A percentile compares a stretch with the other conserved stretches of the same genome.
Conservation (phyloP, 2,797 vertebrate species). For the Sebastes cheni region DNA sequence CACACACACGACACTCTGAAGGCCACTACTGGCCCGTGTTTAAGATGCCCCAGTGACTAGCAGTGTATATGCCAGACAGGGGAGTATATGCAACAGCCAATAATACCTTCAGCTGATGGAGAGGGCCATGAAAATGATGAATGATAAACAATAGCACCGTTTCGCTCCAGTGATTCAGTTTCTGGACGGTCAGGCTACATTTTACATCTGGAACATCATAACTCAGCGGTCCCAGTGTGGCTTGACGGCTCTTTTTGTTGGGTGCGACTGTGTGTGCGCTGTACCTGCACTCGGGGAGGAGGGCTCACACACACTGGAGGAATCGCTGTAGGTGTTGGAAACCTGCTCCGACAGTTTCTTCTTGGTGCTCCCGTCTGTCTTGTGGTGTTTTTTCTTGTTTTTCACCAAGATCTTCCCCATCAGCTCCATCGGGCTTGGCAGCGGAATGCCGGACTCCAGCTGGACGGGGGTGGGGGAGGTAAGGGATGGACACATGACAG, state of each 20-base stretch:
- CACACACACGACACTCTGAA: slow-evolving; percentile 9
- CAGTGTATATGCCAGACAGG: slow-evolving; percentile 33
- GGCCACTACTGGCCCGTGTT: slow-evolving; percentile 15
- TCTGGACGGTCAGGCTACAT: slow-evolving; percentile 24
- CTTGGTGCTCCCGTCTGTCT: slow-evolving; percentile 89
- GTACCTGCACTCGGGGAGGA: slow-evolving; percentile 94
- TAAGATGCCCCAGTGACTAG: slow-evolving; percentile 49
- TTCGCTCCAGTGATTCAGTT: slow-evolving; percentile 32
- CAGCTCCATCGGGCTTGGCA: slow-evolving; percentile 95
- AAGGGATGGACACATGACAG: background rate
- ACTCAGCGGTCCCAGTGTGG: slow-evolving; percentile 5
- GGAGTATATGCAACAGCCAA: slow-evolving; percentile 53
- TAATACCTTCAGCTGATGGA: slow-evolving; percentile 66
- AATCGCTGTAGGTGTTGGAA: slow-evolving; percentile 93
- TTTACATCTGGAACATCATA: slow-evolving; percentile 37
- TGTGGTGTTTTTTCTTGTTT: slow-evolving; percentile 98
- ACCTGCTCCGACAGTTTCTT: slow-evolving; percentile 96
- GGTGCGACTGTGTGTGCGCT: background rate
- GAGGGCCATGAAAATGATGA: slow-evolving; percentile 71
- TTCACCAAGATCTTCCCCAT: slow-evolving; percentile 98
- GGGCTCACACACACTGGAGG: slow-evolving; percentile 93
- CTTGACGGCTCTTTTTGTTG: slow-evolving; percentile 9
- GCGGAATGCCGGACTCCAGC: slow-evolving; percentile 90
- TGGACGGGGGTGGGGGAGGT: slow-evolving; percentile 45
- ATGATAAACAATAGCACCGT: slow-evolving; percentile 59